Conservation (phyloP, 2,113 vertebrate species). For the Lates calcarifer region DNA sequence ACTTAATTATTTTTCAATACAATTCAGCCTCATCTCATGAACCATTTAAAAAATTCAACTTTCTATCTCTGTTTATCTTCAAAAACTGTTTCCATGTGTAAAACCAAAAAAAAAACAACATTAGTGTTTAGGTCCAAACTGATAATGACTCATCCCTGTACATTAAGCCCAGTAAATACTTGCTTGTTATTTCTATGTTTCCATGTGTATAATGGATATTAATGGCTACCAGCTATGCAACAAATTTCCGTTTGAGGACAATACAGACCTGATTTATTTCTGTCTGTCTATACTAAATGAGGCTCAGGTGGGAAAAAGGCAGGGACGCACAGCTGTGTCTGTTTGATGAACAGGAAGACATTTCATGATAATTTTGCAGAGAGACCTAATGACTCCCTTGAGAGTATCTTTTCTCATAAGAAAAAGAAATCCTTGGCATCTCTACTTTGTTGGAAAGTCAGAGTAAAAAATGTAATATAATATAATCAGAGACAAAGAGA, state of each 20-base stretch:
- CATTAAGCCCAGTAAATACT: constrained; percentile 19
- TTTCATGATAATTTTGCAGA: background rate
- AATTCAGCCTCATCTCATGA: background rate
- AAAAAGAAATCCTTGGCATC: background rate
- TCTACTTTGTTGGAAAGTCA: background rate
- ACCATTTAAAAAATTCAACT: background rate
- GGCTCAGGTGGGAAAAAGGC: constrained; percentile 39
- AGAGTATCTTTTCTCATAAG: background rate
- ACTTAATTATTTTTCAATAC: background rate
- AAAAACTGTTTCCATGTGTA: too few species aligned
- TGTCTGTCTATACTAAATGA: constrained; percentile 10
- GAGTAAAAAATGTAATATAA: background rate
- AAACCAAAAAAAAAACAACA: too few species aligned
- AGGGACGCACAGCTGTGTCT: constrained; percentile 32
- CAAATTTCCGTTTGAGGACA: constrained; percentile 34
- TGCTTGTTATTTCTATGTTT: constrained; percentile 16
- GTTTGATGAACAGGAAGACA: constrained; percentile 9
- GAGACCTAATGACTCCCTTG: background rate
- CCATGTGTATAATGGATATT: constrained; percentile 1
- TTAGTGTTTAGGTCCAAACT: background rate
- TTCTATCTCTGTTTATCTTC: background rate
- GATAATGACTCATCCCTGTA: background rate
- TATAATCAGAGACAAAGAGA: background rate
- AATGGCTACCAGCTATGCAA: constrained; percentile 29
- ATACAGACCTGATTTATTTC: constrained; percentile 49